A percentile compares a stretch with the other conserved stretches of the same genome.
These are phyloP conservation scores for Prionailurus viverrinus DNA, from an alignment of 2,113 vertebrate species.

Conservation along the genomic window DNA sequence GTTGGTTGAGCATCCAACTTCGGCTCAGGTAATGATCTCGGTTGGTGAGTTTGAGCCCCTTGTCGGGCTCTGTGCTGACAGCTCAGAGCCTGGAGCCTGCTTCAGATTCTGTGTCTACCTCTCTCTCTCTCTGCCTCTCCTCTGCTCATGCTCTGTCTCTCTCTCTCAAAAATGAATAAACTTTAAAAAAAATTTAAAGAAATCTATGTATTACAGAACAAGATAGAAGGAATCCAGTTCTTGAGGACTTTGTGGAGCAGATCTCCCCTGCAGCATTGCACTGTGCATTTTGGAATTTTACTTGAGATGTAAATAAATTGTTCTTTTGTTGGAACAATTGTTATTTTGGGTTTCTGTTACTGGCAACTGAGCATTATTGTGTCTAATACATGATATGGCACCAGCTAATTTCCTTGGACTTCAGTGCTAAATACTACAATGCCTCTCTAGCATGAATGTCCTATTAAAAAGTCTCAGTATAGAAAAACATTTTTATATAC, in stretches of 20 bases:
- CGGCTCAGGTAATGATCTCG: no score
- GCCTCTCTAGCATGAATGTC: not conserved
- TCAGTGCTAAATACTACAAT: not conserved
- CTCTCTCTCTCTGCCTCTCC: no score
- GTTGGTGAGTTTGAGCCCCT: no score
- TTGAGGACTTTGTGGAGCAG: not conserved
- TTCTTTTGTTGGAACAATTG: not conserved
- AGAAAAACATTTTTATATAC: not conserved
- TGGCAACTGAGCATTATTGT: not conserved
- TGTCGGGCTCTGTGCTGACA: no score
- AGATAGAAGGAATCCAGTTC: not conserved
- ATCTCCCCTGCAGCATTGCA: not conserved
- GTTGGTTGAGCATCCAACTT: no score
- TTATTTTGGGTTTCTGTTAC: not conserved
- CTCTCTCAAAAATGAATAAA: no score
- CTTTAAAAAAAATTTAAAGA: not conserved
- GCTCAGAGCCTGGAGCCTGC: no score
- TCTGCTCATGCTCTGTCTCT: no score
- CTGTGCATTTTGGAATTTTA: conserved; percentile 3
- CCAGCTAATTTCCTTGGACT: not conserved
- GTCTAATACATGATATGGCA: not conserved
- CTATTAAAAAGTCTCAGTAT: not conserved
- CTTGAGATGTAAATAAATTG: not conserved
- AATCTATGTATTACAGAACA: not conserved
- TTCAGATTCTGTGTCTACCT: no score